These are phyloP conservation scores for Pseudomyrmex dendroicus DNA, from an alignment of 1,140 invertebrate species.

Conservation along the genomic window DNA sequence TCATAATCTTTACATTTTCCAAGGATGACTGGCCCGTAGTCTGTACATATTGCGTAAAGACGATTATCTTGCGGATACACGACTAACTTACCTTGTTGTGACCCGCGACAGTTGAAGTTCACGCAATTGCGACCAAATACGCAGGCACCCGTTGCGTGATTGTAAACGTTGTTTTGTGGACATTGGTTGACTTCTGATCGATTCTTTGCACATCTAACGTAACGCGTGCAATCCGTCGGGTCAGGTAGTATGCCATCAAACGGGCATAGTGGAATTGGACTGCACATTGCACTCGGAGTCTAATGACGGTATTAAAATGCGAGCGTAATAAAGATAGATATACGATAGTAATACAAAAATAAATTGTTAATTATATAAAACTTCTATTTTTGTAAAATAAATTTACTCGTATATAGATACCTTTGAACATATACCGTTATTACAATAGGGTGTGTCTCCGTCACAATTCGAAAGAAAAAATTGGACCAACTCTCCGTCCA, in stretches of 20 bases:
- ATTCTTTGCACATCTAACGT: slow-evolving; percentile 5
- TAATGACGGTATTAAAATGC: background rate
- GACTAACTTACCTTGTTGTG: background rate
- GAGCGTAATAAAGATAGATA: too few relatives aligned
- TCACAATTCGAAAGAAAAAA: background rate
- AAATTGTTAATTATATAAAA: background rate
- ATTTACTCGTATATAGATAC: background rate
- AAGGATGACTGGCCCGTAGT: background rate
- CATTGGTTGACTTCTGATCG: too few relatives aligned
- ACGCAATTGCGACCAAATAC: background rate
- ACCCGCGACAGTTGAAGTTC: background rate
- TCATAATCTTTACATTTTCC: slow-evolving; percentile 11
- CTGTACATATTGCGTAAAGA: background rate
- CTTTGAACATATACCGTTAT: background rate
- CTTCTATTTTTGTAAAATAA: background rate
- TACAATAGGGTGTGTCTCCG: background rate
- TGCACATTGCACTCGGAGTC: background rate
- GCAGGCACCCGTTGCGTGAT: background rate
- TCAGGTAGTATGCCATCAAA: slow-evolving; percentile 11
- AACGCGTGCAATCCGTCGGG: background rate
- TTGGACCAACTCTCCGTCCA: background rate
- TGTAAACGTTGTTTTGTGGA: slow-evolving; percentile 22
- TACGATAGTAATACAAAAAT: too few relatives aligned
- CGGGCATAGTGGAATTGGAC: background rate
- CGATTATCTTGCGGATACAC: slow-evolving; percentile 14